Evolutionary conservation across 2,797 vertebrate genomes (phyloP).

Genomic region (Eulemur albifrons): DNA sequence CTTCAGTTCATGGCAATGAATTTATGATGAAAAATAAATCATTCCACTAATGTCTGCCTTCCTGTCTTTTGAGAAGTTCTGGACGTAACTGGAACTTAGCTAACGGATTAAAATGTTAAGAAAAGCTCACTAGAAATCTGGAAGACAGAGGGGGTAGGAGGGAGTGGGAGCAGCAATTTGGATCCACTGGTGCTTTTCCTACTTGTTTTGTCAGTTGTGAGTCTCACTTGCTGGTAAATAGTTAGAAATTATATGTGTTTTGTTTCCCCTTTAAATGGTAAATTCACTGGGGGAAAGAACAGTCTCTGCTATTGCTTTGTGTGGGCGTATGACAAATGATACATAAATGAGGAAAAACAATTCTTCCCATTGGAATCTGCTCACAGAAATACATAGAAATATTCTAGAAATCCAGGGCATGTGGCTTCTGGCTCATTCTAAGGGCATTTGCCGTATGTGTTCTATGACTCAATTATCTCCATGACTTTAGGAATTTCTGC

Average conservation of each 20-base stretch:
- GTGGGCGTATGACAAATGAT: slow-evolving; percentile 56
- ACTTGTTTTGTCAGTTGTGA: slow-evolving; percentile 40
- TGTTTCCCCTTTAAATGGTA: slow-evolving; percentile 61
- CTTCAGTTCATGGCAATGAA: neutral
- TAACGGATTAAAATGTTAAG: neutral
- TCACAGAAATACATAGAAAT: slow-evolving; percentile 3
- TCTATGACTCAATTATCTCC: neutral
- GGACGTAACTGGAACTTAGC: neutral
- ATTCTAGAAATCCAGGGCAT: neutral
- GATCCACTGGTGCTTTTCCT: neutral
- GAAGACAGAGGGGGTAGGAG: neutral
- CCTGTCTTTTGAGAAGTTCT: neutral
- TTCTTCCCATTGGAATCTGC: slow-evolving; percentile 40
- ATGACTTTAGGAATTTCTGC: neutral
- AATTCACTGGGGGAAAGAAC: slow-evolving; percentile 40
- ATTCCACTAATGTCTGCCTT: neutral
- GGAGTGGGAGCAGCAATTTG: neutral
- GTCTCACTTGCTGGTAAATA: slow-evolving; percentile 60
- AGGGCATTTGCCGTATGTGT: neutral
- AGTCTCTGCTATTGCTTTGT: slow-evolving; percentile 32
- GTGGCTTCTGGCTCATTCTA: neutral
- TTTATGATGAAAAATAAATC: neutral
- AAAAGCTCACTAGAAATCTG: neutral
- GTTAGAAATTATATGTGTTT: slow-evolving; percentile 56
- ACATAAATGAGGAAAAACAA: slow-evolving; percentile 51